A percentile compares a stretch with the other conserved stretches of the same genome.
Evolutionary conservation across 37 sponge, comb jelly and placozoan species (phyloP).

Genomic region (Chondrilla cf. caribensis): DNA sequence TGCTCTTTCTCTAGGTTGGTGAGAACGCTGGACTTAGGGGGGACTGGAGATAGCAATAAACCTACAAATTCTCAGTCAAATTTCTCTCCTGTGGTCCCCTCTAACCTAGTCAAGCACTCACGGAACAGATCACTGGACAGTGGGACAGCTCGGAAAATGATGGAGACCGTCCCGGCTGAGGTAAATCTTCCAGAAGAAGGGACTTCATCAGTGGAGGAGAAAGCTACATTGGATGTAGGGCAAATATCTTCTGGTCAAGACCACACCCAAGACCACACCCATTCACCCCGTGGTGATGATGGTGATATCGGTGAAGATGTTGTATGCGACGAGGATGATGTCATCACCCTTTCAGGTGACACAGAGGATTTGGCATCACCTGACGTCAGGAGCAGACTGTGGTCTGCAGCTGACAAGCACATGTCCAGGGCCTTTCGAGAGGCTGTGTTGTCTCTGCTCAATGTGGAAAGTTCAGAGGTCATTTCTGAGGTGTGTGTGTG

Average conservation of each 20-base stretch:
- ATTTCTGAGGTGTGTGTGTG: slow-evolving; percentile 19
- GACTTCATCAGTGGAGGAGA: background rate
- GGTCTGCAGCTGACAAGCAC: background rate
- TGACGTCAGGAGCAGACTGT: background rate
- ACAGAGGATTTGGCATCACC: background rate
- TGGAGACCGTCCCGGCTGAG: background rate
- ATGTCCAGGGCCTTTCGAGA: slow-evolving; percentile 6
- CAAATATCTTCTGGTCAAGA: background rate
- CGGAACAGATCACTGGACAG: slow-evolving; percentile 25
- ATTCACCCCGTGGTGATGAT: background rate
- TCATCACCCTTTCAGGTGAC: background rate
- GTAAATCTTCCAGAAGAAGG: background rate
- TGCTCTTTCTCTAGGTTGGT: background rate
- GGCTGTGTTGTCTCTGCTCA: background rate
- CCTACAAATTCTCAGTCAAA: background rate
- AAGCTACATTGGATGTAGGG: background rate
- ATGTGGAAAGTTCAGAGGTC: background rate
- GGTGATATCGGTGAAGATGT: background rate
- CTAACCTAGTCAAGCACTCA: slow-evolving; percentile 9
- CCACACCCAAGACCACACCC: background rate
- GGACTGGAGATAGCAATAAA: background rate
- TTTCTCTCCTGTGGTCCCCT: background rate
- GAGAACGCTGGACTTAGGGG: background rate
- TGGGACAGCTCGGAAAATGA: background rate
- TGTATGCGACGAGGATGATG: background rate